Base-by-base conservation (phyloP, 2,797 vertebrate species). In the Pygocentrus nattereri region DNA sequence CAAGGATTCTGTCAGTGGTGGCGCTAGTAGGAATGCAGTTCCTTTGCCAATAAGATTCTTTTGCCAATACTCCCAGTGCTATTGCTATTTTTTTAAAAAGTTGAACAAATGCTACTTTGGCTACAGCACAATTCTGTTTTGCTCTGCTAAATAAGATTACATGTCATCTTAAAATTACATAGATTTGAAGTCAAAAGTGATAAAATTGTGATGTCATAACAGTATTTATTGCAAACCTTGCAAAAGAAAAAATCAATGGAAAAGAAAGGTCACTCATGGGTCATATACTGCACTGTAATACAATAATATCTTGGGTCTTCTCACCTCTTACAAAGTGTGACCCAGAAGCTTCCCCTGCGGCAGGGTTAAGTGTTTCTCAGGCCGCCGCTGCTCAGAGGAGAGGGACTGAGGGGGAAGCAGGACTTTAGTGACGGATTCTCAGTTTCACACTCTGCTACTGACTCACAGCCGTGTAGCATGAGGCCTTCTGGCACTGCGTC, bases 391-490 rank as follows among this genome's bases (percentile, higher is more conserved):
- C 27, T 15, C 27, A 31, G 13, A 31, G 27, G 7, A 61, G 31
- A 38, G 31, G 7, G 62, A 4, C 23, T 65, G 13, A 69, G 21
- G n/a, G 67, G 34, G 11, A 41, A 44, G 23, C 67, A 0, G 67
- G 12, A 13, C 41, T 56, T n/a, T n/a, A 21, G 11, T 25, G 30
- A 56, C 52, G 38, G 50, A 56, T 56, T 73, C 31, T 38, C 31
- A n/a, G 21, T 38, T 58, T 31, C 12, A 34, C 59, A 64, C 69
- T 70, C 68, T 62, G 78, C 61, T 52, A n/a, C 41, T 80, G 74
- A 18, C 44, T 83, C n/a, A 47, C 13, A 50, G 74, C 23, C 34
- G 59, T 82, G 82, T 77, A 71, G 18, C 61, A 70, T 34, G 41
- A 58, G 30, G 44, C 31, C 10, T 16, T 79, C 58, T 25, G 75